These are phyloP conservation scores for Caenorhabditis virilis DNA, from an alignment of 2,888 invertebrate species.

Conservation along the genomic window DNA sequence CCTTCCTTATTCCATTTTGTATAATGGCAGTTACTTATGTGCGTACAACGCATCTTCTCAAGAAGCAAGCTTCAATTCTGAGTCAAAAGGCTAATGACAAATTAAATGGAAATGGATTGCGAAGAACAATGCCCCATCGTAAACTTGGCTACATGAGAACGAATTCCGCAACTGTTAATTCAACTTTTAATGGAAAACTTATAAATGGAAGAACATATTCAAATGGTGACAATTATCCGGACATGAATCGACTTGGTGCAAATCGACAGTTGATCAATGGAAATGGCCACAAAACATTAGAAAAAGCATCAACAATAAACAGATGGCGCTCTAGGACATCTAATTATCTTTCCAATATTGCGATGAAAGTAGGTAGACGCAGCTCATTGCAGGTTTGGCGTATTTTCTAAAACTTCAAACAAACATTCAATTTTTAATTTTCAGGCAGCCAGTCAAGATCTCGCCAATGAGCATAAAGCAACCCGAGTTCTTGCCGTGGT, in stretches of 20 bases:
- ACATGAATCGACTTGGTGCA: conserved; percentile 16
- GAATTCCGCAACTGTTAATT: conserved; percentile 31
- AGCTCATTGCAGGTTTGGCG: conserved; percentile 44
- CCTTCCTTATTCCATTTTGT: conserved; percentile 90
- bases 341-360: conserved; percentile 42
- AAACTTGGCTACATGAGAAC: conserved; percentile 56
- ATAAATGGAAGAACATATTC: conserved; percentile 24
- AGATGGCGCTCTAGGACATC: conserved; percentile 45
- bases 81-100: conserved; percentile 53
- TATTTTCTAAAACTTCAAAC: neutral
- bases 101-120: conserved; percentile 56
- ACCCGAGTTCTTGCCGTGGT: conserved; percentile 92
- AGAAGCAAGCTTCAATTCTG: conserved; percentile 70
- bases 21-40: conserved; percentile 95
- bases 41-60: conserved; percentile 84
- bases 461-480: conserved; percentile 81
- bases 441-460: conserved; percentile 57
- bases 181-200: conserved; percentile 19
- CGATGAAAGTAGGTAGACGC: conserved; percentile 46
- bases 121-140: conserved; percentile 59
- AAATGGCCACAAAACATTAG: conserved; percentile 37
- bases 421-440: conserved; percentile 6
- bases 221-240: conserved; percentile 14
- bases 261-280: conserved; percentile 27
- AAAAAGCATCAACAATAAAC: conserved; percentile 44